These are phyloP conservation scores for Anas capensis DNA, from an alignment of 2,797 vertebrate species.

Conservation along the genomic window DNA sequence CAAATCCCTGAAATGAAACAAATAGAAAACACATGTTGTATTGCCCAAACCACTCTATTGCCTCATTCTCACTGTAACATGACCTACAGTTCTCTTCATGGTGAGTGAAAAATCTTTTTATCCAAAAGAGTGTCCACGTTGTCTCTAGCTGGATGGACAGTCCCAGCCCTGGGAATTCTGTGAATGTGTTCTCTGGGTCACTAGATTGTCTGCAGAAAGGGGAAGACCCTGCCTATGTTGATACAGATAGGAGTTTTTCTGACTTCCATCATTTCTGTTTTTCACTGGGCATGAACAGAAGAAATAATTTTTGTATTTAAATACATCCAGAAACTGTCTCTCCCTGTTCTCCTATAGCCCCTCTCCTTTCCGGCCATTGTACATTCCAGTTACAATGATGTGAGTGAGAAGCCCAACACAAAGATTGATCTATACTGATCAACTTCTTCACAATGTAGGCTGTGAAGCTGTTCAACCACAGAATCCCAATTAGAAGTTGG, in stretches of 20 bases:
- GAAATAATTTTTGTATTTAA: background rate
- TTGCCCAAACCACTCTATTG: background rate
- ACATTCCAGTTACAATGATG: rapidly evolving
- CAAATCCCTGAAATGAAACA: background rate
- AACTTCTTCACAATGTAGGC: background rate
- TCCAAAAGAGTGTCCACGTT: rapidly evolving
- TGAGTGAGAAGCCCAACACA: background rate
- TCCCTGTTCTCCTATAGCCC: background rate
- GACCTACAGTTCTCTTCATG: background rate
- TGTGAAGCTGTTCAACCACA: background rate
- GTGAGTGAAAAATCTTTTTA: background rate
- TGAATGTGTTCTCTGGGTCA: background rate
- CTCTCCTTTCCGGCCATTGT: background rate
- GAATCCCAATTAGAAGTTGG: background rate
- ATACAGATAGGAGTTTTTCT: background rate
- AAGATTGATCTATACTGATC: background rate
- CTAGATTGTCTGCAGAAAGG: background rate
- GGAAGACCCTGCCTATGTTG: background rate
- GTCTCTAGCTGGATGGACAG: background rate
- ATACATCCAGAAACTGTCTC: background rate
- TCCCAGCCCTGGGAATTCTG: background rate
- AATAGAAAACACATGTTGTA: background rate
- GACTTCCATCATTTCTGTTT: background rate
- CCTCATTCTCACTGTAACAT: background rate
- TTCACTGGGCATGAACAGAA: background rate